phyloP scores from a whole-genome alignment of 2,888 invertebrate genomes.

The Digitonthophagus gazella region DNA sequence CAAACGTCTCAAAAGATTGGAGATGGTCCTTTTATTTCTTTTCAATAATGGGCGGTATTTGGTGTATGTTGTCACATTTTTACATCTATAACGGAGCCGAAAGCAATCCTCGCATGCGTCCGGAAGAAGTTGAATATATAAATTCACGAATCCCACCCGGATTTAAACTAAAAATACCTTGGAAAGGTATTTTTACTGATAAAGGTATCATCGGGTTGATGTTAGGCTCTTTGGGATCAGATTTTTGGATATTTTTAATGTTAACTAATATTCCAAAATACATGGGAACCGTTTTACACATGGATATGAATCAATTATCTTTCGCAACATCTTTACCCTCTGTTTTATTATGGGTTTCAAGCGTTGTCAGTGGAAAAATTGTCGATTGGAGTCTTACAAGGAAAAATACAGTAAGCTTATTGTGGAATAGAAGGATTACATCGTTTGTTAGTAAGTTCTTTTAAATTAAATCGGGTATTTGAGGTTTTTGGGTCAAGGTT shows the following conservation, averaged over 20 bases:
- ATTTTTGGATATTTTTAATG: conserved; percentile 71
- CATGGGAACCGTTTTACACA: conserved; percentile 66
- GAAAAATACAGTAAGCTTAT: conserved; percentile 2
- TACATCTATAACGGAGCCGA: conserved; percentile 55
- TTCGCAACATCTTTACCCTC: conserved; percentile 64
- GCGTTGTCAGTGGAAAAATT: conserved; percentile 60
- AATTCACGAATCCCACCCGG: not conserved
- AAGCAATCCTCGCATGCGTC: conserved; percentile 46
- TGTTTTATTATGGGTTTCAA: conserved; percentile 64
- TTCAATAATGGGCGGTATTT: conserved; percentile 18
- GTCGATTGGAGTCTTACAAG: conserved; percentile 2
- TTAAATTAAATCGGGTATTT: too few species aligned
- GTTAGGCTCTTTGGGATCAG: conserved; percentile 69
- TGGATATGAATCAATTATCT: conserved; percentile 64
- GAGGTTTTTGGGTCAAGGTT: too few species aligned
- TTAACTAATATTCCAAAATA: conserved; percentile 69
- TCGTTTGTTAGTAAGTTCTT: conserved; percentile 14
- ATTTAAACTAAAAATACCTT: conserved; percentile 21
- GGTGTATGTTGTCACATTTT: conserved; percentile 22
- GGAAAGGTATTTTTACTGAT: conserved; percentile 45
- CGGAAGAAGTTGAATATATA: conserved; percentile 18
- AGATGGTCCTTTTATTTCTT: conserved; percentile 41
- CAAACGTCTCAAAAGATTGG: conserved; percentile 56
- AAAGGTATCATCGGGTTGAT: conserved; percentile 73
- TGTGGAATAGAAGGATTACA: conserved; percentile 12